Percentiles rank a stretch among this genome's conserved stretches.
phyloP scores from a whole-genome alignment of 2,888 invertebrate species.

The Argynnis bischoffii region DNA sequence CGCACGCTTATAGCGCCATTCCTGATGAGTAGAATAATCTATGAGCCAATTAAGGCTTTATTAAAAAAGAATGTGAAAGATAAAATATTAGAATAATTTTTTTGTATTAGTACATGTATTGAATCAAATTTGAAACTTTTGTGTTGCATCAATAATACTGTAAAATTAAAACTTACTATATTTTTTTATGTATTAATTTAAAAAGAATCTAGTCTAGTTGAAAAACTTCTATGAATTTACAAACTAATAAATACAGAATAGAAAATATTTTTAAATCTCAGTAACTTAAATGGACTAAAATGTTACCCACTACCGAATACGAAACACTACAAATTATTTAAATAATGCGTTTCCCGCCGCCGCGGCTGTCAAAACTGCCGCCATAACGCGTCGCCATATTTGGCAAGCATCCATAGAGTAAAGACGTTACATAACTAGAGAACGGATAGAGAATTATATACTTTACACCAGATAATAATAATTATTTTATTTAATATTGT shows the following conservation, averaged over 20 bases:
- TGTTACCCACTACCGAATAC: background rate
- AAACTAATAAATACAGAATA: background rate
- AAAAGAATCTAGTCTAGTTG: no score
- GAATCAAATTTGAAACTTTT: no score
- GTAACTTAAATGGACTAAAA: background rate
- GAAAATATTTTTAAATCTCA: background rate
- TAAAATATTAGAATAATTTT: no score
- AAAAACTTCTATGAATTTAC: background rate
- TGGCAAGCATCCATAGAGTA: constrained; percentile 1
- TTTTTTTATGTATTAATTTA: no score
- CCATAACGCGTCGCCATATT: constrained; percentile 29
- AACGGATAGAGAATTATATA: background rate
- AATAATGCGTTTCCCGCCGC: constrained; percentile 16
- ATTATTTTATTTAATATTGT: no score
- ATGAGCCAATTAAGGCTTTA: no score
- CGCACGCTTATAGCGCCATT: no score
- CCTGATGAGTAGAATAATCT: no score
- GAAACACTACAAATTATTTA: constrained; percentile 22
- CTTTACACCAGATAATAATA: background rate
- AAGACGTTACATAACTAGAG: background rate
- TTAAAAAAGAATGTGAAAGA: no score
- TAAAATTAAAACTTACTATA: no score
- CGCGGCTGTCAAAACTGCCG: constrained; percentile 28
- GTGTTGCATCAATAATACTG: no score
- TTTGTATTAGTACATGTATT: no score